phyloP scores from a whole-genome alignment of 2,888 invertebrate species.

The Bimastos eiseni region DNA sequence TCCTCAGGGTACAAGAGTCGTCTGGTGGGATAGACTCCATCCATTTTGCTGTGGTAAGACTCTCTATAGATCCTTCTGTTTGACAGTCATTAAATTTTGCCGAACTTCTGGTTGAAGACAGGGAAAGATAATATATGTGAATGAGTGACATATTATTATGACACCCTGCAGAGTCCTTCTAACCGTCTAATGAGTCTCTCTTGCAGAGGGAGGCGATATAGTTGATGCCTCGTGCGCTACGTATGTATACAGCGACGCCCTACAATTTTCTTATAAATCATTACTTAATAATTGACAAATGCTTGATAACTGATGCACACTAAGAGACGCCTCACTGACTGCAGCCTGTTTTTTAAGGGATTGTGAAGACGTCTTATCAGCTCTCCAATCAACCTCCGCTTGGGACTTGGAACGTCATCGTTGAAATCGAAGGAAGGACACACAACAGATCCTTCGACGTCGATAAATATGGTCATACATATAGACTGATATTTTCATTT shows the following conservation, averaged over 20 bases:
- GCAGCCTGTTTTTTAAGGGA: conserved; percentile 60
- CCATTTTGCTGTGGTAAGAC: conserved; percentile 39
- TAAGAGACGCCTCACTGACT: neutral
- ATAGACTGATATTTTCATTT: too few species aligned
- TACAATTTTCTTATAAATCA: too few species aligned
- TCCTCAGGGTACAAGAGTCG: conserved; percentile 70
- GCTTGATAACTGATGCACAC: too few species aligned
- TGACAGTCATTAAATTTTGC: too few species aligned
- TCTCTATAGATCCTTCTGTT: neutral
- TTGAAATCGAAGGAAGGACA: conserved; percentile 53
- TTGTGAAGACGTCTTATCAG: conserved; percentile 68
- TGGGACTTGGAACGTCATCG: conserved; percentile 66
- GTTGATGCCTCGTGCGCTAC: too few species aligned
- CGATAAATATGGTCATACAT: conserved; percentile 64
- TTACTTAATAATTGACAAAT: too few species aligned
- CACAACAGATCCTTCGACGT: conserved; percentile 62
- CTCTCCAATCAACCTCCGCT: conserved; percentile 55
- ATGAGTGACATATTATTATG: too few species aligned
- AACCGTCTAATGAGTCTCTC: too few species aligned
- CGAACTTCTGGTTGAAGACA: neutral
- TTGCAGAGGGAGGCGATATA: too few species aligned
- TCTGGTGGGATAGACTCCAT: conserved; percentile 67
- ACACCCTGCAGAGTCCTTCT: too few species aligned
- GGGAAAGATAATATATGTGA: too few species aligned
- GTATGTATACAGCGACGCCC: too few species aligned